Base-by-base conservation (phyloP, 2,113 vertebrate genomes). In the Amblyopsis rosae region DNA sequence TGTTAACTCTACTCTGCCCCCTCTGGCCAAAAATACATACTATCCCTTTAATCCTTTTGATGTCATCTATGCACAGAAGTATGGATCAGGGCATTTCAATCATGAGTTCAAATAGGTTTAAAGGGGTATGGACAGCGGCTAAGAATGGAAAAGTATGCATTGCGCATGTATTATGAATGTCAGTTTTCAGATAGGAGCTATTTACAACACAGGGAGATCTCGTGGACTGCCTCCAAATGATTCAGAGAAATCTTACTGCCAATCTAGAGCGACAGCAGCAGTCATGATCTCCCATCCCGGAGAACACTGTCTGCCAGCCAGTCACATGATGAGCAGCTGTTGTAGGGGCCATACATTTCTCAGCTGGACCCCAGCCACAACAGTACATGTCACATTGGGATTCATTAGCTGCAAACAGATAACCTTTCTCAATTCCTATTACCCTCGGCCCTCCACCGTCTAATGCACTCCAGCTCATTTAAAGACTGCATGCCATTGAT, bases 231-330 rank as follows among this genome's bases (percentile, higher is more conserved):
- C 56, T 32, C 19, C 65, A 32, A 13, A 60, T 82, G 81, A 84
- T 81, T 82, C 79, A 85, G 54, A 77, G 71, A 55, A 55, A 79
- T 72, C 67, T 69, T 26, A 26, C 26, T 26, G 26, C 26, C 55
- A 48, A 70, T 69, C 5, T 65, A 63, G 62, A 32, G 6, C 77
- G 79, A 74, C 81, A 62, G 71, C 75, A 75, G 81, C 76, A 86
- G 79, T 80, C 86, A 83, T 79, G 85, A 81, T 85, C 75, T 82
- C 70, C 82, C 77, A 77, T 88, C 80, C 54, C 3, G 12, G 65
- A 77, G 69, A 78, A 83, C 79, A 83, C 82, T 84, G 76, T 71
- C 70, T 79, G 72, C 78, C 83, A 86, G 86, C 83, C 87, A 87
- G 65, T 73, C 47, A n/a, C 75, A 76, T 82, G 81, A 89, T 83